phyloP scores from a whole-genome alignment of 2,797 vertebrate species.

The Avahi laniger region DNA sequence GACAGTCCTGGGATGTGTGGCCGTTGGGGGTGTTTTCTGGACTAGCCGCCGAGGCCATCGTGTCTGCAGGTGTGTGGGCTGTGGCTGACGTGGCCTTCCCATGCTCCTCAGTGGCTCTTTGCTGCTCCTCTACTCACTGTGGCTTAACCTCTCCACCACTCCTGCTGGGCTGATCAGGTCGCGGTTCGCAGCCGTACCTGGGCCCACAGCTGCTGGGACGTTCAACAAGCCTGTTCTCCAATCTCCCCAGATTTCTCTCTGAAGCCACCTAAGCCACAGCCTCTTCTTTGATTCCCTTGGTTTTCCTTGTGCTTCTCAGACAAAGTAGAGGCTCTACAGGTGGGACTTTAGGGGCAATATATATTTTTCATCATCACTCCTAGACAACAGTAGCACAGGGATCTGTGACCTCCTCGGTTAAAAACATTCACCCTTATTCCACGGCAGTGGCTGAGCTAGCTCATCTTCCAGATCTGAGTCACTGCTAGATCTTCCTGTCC shows the following conservation, averaged over 20 bases:
- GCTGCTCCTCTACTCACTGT: too few species aligned
- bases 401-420: neutral
- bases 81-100: neutral
- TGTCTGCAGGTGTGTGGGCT: too few species aligned
- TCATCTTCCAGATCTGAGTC: neutral
- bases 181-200: neutral
- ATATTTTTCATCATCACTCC: neutral
- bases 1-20: neutral
- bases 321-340: neutral
- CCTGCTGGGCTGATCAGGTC: too few species aligned
- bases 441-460: too few species aligned
- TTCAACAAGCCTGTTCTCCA: neutral
- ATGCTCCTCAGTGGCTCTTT: too few species aligned
- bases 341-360: neutral
- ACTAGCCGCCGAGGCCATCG: accelerated
- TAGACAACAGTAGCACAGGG: neutral
- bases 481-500: too few species aligned
- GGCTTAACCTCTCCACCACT: neutral
- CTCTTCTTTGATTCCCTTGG: neutral
- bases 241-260: neutral
- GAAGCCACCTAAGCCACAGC: neutral
- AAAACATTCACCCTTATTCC: neutral
- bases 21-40: neutral
- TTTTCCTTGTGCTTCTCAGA: neutral
- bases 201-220: neutral